A percentile compares a stretch with the other conserved stretches of the same genome.
phyloP scores from a whole-genome alignment of 2,888 invertebrate genomes.

The Eledona agricola region DNA sequence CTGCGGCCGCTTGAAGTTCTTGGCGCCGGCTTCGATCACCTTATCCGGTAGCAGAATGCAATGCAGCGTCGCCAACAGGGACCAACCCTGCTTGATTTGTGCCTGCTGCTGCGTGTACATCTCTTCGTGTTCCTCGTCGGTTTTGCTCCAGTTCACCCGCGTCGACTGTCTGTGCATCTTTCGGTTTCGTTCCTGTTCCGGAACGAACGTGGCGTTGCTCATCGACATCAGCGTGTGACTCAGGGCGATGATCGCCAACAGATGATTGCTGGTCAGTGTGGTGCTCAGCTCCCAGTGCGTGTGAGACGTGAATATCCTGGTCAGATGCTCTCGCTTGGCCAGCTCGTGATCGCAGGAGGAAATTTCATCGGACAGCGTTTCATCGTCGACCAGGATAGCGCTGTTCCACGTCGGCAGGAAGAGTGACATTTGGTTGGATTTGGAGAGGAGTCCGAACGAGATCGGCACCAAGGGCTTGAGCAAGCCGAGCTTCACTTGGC shows the following conservation, averaged over 20 bases:
- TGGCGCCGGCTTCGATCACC: conserved; percentile 69
- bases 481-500: conserved; percentile 90
- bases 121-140: conserved; percentile 85
- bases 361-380: conserved; percentile 46
- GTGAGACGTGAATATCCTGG: conserved; percentile 82
- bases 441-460: conserved; percentile 96
- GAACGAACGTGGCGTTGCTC: conserved; percentile 93
- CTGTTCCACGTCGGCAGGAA: conserved; percentile 85
- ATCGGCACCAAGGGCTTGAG: conserved; percentile 89
- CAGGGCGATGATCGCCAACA: conserved; percentile 91
- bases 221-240: conserved; percentile 98
- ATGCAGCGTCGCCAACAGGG: conserved; percentile 92
- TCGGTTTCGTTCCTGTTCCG: conserved; percentile 83
- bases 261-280: conserved; percentile 94
- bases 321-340: conserved; percentile 76
- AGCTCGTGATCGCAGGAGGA: conserved; percentile 36
- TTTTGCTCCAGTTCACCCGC: conserved; percentile 73
- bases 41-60: conserved; percentile 96
- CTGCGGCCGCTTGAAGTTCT: conserved; percentile 91
- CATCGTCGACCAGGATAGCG: conserved; percentile 57
- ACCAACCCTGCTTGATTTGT: conserved; percentile 98
- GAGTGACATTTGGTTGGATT: conserved; percentile 94
- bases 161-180: conserved; percentile 79
- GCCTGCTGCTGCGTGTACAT: conserved; percentile 86
- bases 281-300: conserved; percentile 97